phyloP scores from a whole-genome alignment of 2,113 vertebrate genomes.

The Aldabrachelys gigantea region DNA sequence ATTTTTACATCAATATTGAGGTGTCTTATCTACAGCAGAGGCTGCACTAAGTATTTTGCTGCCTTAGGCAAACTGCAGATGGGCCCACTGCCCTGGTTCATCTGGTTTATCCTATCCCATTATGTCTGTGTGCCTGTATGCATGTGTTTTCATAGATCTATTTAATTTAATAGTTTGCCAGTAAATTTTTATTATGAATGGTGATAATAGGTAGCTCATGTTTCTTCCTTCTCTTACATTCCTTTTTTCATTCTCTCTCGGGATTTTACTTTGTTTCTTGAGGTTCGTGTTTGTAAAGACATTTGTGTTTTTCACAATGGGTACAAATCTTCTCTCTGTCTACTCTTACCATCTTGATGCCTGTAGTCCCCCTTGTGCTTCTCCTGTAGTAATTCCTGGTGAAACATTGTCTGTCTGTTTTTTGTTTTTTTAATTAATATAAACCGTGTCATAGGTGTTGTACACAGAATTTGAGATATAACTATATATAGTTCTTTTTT shows the following conservation, averaged over 20 bases:
- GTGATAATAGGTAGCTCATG: rapidly evolving
- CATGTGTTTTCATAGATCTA: background rate
- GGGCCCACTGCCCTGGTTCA: background rate
- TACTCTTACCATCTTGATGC: background rate
- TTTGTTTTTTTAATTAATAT: background rate
- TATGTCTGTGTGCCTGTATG: background rate
- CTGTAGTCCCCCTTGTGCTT: background rate
- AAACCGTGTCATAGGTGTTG: background rate
- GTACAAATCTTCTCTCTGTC: background rate
- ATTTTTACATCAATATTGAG: background rate
- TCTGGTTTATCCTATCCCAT: background rate
- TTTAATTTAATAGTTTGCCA: background rate
- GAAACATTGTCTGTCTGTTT: background rate
- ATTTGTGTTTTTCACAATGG: background rate
- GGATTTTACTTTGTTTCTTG: background rate
- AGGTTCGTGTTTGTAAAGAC: background rate
- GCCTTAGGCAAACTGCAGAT: background rate
- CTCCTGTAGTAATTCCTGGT: background rate
- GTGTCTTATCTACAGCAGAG: background rate
- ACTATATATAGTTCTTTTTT: background rate
- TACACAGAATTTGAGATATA: background rate
- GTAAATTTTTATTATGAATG: background rate
- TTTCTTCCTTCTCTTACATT: background rate
- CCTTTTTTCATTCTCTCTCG: background rate
- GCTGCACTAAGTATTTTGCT: background rate